These are phyloP conservation scores for Epinephelus malabaricus DNA, from an alignment of 2,797 vertebrate species.

Conservation along the genomic window DNA sequence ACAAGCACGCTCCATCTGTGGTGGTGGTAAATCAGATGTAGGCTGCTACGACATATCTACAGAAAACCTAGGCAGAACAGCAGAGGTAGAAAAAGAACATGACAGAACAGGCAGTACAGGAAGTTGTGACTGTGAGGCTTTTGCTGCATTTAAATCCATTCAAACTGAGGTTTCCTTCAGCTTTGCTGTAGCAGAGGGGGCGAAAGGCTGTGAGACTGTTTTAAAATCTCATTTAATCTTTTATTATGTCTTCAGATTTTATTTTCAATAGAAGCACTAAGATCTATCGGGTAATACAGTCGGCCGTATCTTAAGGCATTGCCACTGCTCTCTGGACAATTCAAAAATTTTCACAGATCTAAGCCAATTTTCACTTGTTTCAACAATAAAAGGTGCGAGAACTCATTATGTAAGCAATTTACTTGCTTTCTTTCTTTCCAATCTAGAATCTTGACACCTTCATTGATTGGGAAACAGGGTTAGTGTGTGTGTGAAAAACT, in stretches of 20 bases:
- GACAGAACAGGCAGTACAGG: slow-evolving; percentile 12
- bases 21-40: slow-evolving; percentile 73
- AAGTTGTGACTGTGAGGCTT: slow-evolving; percentile 11
- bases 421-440: neutral
- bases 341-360: slow-evolving; percentile 2
- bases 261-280: slow-evolving; percentile 6
- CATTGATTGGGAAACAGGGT: slow-evolving; percentile 40
- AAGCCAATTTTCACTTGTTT: slow-evolving; percentile 48
- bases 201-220: neutral
- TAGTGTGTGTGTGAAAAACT: slow-evolving; percentile 38
- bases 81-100: slow-evolving; percentile 12
- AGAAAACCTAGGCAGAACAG: slow-evolving; percentile 31
- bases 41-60: slow-evolving; percentile 35
- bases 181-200: neutral
- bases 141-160: slow-evolving; percentile 35
- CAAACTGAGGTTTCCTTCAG: slow-evolving; percentile 20
- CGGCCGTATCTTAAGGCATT: neutral
- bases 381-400: slow-evolving; percentile 41
- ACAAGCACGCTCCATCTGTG: slow-evolving; percentile 46
- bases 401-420: slow-evolving; percentile 29
- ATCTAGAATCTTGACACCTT: slow-evolving; percentile 37
- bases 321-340: slow-evolving; percentile 19
- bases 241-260: neutral
- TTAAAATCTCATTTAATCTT: slow-evolving; percentile 4
- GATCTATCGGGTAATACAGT: neutral